Evolutionary conservation across 2,113 vertebrate genomes (phyloP), one percentile per base, ranked within the genome.

Genomic region (Rhizomys pruinosus): DNA sequence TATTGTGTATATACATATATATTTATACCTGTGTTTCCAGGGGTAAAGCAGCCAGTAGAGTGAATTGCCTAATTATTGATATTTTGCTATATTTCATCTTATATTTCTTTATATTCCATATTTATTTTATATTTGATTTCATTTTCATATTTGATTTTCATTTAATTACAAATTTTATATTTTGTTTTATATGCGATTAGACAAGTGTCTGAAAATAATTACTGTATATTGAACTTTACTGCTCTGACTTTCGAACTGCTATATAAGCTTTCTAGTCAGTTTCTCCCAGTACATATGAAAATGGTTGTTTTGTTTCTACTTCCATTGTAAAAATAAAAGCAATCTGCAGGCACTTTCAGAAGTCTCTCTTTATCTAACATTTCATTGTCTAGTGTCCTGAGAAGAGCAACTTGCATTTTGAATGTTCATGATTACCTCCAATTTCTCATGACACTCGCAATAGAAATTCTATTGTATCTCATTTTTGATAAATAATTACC

Each of bases 401-500:
- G 82, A 84, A 57, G 74, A 95, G 59, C 55, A 32, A 77, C 74
- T 93, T 80, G 44, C 86, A 37, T 93, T 93, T 23, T 96, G 78
- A 97, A 96, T 93, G 66, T 57, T 64, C 74, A 12, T 81, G 95
- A 96, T 97, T 96, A 89, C 85, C 79, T 90, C 22, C 47, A 93
- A 93, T 96, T 96, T 95, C 71, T 91, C 23, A 4, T 81, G 88
- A 74, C 66, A 89, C 94, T 97, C 82, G 87, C 55, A 95, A 74
- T 25, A 90, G 92, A 96, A 88, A 89, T 91, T 92, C 87, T 76
- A 89, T 78, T 79, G 39, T 88, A 91, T 96, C 90, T 97, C 96
- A 74, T 96, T 96, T 96, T 93, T 93, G n/a, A 94, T 95, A 97
- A 97, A 97, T 97, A 96, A 97, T 96, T 97, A 97, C 81, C 94